These are phyloP conservation scores for Syrmaticus mikado DNA, from an alignment of 2,113 vertebrate species.

Conservation along the genomic window DNA sequence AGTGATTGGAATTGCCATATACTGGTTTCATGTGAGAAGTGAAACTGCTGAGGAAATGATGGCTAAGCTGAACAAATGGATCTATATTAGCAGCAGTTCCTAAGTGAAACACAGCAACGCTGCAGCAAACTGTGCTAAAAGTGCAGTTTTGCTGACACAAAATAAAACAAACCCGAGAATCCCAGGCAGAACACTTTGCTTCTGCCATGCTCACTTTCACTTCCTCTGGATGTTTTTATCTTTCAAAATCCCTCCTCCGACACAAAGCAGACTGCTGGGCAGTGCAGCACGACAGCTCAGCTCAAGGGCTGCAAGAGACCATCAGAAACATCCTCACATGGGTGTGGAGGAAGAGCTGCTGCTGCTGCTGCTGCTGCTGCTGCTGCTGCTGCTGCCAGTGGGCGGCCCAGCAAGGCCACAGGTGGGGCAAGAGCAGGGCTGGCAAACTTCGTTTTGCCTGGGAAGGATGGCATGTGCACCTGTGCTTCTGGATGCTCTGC, in stretches of 20 bases:
- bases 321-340: not conserved
- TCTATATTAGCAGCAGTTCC: not conserved
- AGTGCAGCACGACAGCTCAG: not conserved
- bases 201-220: not conserved
- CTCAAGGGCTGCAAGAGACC: not conserved
- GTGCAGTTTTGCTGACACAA: not conserved
- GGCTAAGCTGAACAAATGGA: not conserved
- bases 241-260: not conserved
- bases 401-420: not conserved
- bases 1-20: not conserved
- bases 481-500: not conserved
- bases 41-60: not conserved
- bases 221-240: slow-evolving; percentile 19
- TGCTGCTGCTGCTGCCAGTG: not conserved
- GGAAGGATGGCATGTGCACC: not conserved
- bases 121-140: not conserved
- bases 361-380: not conserved
- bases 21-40: fast-evolving
- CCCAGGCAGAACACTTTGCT: not conserved
- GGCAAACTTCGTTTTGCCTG: not conserved
- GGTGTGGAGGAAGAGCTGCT: not conserved
- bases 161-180: slow-evolving; percentile 11
- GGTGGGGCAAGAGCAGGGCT: not conserved
- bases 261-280: not conserved
- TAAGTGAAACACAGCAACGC: not conserved